Percentiles rank a stretch among this genome's conserved stretches.
Evolutionary conservation across 2,113 vertebrate species (phyloP).

Genomic region (Macquaria australasica): DNA sequence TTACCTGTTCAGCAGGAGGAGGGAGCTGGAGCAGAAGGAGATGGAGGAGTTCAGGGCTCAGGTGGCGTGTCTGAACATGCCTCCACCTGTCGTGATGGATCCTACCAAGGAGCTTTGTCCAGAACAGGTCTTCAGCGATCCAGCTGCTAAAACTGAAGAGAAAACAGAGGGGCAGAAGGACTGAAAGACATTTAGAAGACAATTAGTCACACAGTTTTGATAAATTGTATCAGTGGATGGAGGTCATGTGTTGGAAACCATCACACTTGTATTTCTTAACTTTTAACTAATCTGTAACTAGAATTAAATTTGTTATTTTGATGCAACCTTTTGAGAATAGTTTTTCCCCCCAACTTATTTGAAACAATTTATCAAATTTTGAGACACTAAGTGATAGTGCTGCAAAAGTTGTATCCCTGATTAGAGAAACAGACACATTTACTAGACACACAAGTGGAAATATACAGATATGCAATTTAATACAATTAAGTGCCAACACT

Average conservation of each 20-base stretch:
- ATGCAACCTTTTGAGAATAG: not conserved
- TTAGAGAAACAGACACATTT: no score
- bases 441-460: no score
- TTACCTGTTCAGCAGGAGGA: conserved; percentile 58
- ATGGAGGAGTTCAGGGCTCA: conserved; percentile 54
- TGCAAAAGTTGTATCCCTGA: no score
- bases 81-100: conserved; percentile 48
- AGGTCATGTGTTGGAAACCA: not conserved
- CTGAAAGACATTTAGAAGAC: conserved; percentile 4
- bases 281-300: not conserved
- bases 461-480: not conserved
- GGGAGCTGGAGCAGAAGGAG: conserved; percentile 54
- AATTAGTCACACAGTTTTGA: not conserved
- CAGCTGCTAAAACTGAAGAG: not conserved
- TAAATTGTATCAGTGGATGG: not conserved
- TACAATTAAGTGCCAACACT: not conserved
- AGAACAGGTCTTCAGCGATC: not conserved
- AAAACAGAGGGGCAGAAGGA: not conserved
- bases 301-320: not conserved
- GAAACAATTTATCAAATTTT: no score
- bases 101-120: conserved; percentile 55
- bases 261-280: not conserved
- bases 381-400: no score
- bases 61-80: conserved; percentile 49
- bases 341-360: no score